A percentile compares a stretch with the other conserved stretches of the same genome.
Evolutionary conservation across 2,888 invertebrate species (phyloP).

Genomic region (Dasypolia templi): DNA sequence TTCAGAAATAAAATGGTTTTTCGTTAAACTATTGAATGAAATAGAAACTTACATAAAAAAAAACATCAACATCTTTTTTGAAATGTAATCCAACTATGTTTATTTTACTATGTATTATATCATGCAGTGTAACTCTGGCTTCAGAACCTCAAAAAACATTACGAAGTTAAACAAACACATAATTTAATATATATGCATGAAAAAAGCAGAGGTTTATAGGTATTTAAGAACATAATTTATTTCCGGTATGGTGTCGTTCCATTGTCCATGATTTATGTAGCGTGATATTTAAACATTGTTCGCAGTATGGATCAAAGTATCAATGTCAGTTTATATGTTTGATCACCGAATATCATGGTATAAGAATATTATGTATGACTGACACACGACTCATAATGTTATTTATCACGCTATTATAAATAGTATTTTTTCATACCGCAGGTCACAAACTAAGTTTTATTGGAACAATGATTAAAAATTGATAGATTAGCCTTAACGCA

Average conservation of each 20-base stretch:
- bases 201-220: background rate
- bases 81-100: too few relatives aligned
- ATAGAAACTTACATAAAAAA: too few relatives aligned
- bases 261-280: background rate
- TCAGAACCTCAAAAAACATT: background rate
- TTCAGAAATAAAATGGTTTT: too few relatives aligned
- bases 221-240: too few relatives aligned
- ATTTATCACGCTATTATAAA: constrained; percentile 33
- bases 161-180: background rate
- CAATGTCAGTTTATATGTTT: constrained; percentile 24
- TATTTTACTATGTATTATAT: too few relatives aligned
- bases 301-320: background rate
- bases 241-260: background rate
- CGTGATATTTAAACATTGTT: background rate
- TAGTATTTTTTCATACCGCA: background rate
- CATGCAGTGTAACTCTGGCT: too few relatives aligned
- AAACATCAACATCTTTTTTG: too few relatives aligned
- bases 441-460: background rate
- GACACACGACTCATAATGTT: background rate
- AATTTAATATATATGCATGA: background rate
- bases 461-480: background rate
- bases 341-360: constrained; percentile 14
- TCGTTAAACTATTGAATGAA: too few relatives aligned
- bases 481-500: background rate
- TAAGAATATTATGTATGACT: background rate